phyloP scores from a whole-genome alignment of 2,888 invertebrate genomes.

The Toxonevra muliebris region DNA sequence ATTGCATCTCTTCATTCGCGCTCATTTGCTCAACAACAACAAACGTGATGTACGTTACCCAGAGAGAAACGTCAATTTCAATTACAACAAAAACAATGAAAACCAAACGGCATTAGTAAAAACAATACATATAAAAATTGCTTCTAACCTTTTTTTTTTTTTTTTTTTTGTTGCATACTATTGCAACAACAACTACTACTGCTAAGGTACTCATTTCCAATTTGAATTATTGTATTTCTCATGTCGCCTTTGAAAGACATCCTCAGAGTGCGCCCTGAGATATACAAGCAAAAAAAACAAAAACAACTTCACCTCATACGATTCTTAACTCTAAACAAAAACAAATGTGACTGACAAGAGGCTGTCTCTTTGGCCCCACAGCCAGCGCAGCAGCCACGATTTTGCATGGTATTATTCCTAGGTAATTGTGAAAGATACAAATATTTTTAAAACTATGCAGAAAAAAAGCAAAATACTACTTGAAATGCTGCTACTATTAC shows the following conservation, averaged over 20 bases:
- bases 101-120: constrained; percentile 10
- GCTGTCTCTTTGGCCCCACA: no score
- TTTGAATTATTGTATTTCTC: not conserved
- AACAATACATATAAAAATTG: not conserved
- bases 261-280: not conserved
- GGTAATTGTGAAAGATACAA: no score
- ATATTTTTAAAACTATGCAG: no score
- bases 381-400: no score
- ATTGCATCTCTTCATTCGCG: constrained; percentile 46
- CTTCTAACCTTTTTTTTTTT: not conserved
- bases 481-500: no score
- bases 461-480: no score
- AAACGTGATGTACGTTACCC: constrained; percentile 57
- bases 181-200: not conserved
- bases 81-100: not conserved
- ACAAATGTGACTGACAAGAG: no score
- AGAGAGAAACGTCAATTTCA: constrained; percentile 39
- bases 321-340: no score
- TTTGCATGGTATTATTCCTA: no score
- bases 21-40: constrained; percentile 26
- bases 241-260: not conserved
- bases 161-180: not conserved
- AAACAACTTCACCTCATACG: no score
- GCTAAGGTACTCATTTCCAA: not conserved
- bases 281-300: no score